Percentiles rank a stretch among this genome's conserved stretches.
Evolutionary conservation across 2,888 invertebrate genomes (phyloP).

Genomic region (Unio delphinus): DNA sequence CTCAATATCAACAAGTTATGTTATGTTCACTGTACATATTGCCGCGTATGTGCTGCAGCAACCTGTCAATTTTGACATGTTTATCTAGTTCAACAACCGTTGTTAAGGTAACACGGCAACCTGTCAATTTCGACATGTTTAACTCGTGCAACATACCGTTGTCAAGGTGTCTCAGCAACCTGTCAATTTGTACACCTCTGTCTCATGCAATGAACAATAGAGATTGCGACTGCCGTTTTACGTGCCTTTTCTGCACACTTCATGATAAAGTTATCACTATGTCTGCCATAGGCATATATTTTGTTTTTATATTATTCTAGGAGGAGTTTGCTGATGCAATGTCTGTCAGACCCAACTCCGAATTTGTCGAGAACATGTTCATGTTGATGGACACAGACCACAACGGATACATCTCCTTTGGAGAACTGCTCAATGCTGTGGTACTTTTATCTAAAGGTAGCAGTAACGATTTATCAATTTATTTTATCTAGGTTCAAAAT

Average conservation of each 20-base stretch:
- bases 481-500: too few species aligned
- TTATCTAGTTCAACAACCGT: background rate
- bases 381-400: constrained; percentile 76
- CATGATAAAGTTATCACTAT: background rate
- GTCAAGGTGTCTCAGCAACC: background rate
- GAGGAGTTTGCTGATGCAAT: constrained; percentile 78
- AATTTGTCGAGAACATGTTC: constrained; percentile 78
- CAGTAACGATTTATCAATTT: background rate
- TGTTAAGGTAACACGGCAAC: background rate
- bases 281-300: background rate
- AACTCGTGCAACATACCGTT: background rate
- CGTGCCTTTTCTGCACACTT: background rate
- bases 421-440: constrained; percentile 78
- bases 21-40: too few species aligned
- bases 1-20: too few species aligned
- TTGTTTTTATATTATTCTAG: constrained; percentile 23
- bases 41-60: background rate
- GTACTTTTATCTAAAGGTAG: constrained; percentile 76
- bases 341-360: constrained; percentile 75
- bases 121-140: background rate
- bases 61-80: background rate
- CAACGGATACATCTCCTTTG: constrained; percentile 78
- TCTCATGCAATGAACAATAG: background rate
- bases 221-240: background rate
- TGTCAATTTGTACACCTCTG: background rate